A percentile compares a stretch with the other conserved stretches of the same genome.
Conservation (phyloP, 2,113 vertebrate genomes). For the Brienomyrus longianalis region DNA sequence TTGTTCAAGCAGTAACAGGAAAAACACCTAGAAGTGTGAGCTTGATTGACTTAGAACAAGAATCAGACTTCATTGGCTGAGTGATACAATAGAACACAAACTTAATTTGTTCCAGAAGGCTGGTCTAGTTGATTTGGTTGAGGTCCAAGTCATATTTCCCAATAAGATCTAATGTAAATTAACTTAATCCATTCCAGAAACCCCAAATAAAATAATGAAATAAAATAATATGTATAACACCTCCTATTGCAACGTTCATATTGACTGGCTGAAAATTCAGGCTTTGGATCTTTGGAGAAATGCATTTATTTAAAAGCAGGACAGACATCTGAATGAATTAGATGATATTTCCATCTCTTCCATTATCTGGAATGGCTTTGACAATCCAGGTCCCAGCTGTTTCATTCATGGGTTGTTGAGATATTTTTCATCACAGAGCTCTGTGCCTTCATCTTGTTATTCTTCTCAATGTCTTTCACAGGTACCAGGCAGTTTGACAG, state of each 20-base stretch:
- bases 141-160: too few species aligned
- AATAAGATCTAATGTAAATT: too few species aligned
- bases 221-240: not conserved
- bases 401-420: not conserved
- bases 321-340: not conserved
- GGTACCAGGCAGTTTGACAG: constrained; percentile 20
- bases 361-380: not conserved
- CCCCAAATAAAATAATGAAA: not conserved
- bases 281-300: not conserved
- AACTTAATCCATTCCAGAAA: too few species aligned
- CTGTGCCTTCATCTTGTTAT: not conserved
- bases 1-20: not conserved
- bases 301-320: not conserved
- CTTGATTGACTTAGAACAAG: not conserved
- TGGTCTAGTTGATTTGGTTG: too few species aligned
- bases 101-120: too few species aligned
- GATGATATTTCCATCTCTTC: not conserved
- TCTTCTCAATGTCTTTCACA: constrained; percentile 16
- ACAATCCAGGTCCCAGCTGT: not conserved
- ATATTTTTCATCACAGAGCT: not conserved
- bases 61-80: not conserved
- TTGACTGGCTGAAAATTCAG: not conserved
- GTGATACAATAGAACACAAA: too few species aligned
- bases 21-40: not conserved
- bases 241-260: not conserved